These are phyloP conservation scores for Dipus sagitta DNA, from an alignment of 2,797 vertebrate species.

Conservation along the genomic window DNA sequence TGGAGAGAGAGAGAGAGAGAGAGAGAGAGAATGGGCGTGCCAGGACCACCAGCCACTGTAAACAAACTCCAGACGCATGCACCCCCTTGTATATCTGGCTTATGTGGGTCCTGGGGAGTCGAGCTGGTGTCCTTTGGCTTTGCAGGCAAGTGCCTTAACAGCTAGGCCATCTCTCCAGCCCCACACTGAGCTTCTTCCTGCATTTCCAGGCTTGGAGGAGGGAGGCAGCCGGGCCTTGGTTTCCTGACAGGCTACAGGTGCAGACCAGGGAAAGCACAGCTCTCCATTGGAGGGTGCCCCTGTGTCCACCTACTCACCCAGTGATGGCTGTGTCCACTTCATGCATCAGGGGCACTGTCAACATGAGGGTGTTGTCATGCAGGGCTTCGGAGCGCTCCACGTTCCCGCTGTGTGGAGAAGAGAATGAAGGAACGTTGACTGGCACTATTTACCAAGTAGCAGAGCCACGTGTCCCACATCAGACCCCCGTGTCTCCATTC, in stretches of 20 bases:
- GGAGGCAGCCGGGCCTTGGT: background rate
- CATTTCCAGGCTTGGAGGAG: conserved; percentile 68
- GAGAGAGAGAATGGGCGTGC: too few species aligned
- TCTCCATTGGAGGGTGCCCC: conserved; percentile 17
- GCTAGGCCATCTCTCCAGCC: too few species aligned
- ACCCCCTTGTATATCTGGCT: too few species aligned
- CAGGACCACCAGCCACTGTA: too few species aligned
- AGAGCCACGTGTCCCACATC: rapidly evolving
- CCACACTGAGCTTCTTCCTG: background rate
- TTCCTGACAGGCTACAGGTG: background rate
- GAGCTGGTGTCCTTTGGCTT: too few species aligned
- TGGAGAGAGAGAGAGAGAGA: too few species aligned
- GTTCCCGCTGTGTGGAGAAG: conserved; percentile 91
- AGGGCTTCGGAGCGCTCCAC: conserved; percentile 92
- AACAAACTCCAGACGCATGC: too few species aligned
- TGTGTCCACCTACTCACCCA: conserved; percentile 90
- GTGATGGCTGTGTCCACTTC: conserved; percentile 96
- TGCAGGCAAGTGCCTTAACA: too few species aligned
- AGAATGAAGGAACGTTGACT: conserved; percentile 29
- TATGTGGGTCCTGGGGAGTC: too few species aligned
- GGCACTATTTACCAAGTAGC: rapidly evolving
- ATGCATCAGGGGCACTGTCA: conserved; percentile 94
- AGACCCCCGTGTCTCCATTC: rapidly evolving
- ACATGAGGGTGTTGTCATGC: conserved; percentile 93
- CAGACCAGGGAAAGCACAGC: conserved; percentile 62